Conservation (phyloP, 2,888 invertebrate species). For the Nemoura dubitans region DNA sequence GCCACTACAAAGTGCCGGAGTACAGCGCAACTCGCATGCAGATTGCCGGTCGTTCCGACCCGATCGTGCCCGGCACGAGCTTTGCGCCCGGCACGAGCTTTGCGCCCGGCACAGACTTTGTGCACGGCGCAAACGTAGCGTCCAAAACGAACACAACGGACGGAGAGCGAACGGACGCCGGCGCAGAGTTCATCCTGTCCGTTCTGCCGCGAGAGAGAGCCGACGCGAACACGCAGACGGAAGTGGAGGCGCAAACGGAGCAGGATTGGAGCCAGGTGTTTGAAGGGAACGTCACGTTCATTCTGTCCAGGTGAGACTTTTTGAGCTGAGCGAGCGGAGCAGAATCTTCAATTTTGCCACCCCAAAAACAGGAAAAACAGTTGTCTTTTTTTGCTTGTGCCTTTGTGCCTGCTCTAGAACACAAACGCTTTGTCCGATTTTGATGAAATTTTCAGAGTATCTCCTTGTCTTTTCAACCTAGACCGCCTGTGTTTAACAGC, state of each 20-base stretch:
- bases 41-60: slow-evolving; percentile 58
- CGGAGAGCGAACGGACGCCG: slow-evolving; percentile 53
- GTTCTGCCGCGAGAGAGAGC: background rate
- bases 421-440: too few species aligned
- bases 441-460: too few species aligned
- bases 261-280: slow-evolving; percentile 40
- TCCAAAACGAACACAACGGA: slow-evolving; percentile 24
- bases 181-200: slow-evolving; percentile 31
- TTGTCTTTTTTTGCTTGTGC: too few species aligned
- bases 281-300: slow-evolving; percentile 41
- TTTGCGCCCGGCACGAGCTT: slow-evolving; percentile 31
- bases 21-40: slow-evolving; percentile 60
- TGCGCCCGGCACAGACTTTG: too few species aligned
- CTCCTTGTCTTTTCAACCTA: too few species aligned
- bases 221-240: background rate
- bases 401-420: too few species aligned
- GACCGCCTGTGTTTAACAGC: too few species aligned
- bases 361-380: too few species aligned
- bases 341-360: too few species aligned
- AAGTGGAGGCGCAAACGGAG: background rate
- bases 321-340: too few species aligned
- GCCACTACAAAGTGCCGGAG: slow-evolving; percentile 78
- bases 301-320: slow-evolving; percentile 36
- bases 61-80: slow-evolving; percentile 60
- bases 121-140: slow-evolving; percentile 57